Conservation (phyloP, 37 sponge, comb jelly and placozoan species). For the Corticium candelabrum region DNA sequence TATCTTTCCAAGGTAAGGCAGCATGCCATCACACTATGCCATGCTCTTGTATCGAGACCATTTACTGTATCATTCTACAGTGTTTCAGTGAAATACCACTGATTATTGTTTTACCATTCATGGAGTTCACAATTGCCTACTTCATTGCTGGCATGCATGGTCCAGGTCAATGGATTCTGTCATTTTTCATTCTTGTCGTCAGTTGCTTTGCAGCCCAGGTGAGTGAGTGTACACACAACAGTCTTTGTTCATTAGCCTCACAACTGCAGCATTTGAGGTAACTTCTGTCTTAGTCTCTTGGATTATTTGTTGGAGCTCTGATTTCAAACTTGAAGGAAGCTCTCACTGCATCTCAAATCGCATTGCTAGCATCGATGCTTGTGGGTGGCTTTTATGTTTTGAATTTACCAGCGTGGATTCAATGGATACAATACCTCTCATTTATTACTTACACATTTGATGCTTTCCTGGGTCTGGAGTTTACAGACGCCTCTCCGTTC, state of each 20-base stretch:
- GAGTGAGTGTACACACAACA: neutral
- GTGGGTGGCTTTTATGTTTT: slow-evolving; percentile 63
- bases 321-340: slow-evolving; percentile 17
- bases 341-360: slow-evolving; percentile 19
- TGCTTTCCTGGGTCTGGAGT: slow-evolving; percentile 28
- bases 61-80: no score
- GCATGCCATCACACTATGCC: no score
- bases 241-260: neutral
- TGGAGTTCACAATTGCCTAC: slow-evolving; percentile 28
- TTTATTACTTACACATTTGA: slow-evolving; percentile 40
- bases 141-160: slow-evolving; percentile 35
- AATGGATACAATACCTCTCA: slow-evolving; percentile 42
- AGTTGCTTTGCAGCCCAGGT: slow-evolving; percentile 24
- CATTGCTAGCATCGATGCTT: slow-evolving; percentile 46
- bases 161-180: slow-evolving; percentile 23
- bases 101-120: slow-evolving; percentile 23
- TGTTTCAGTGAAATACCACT: slow-evolving; percentile 54
- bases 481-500: slow-evolving; percentile 17
- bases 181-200: slow-evolving; percentile 20
- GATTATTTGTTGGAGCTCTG: slow-evolving; percentile 40
- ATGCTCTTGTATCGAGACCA: no score
- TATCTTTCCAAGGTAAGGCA: slow-evolving; percentile 50
- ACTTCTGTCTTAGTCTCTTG: slow-evolving; percentile 19
- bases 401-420: slow-evolving; percentile 42
- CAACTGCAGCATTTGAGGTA: no score